Evolutionary conservation across 2,888 invertebrate species (phyloP).

Genomic region (Embidobia sp.): DNA sequence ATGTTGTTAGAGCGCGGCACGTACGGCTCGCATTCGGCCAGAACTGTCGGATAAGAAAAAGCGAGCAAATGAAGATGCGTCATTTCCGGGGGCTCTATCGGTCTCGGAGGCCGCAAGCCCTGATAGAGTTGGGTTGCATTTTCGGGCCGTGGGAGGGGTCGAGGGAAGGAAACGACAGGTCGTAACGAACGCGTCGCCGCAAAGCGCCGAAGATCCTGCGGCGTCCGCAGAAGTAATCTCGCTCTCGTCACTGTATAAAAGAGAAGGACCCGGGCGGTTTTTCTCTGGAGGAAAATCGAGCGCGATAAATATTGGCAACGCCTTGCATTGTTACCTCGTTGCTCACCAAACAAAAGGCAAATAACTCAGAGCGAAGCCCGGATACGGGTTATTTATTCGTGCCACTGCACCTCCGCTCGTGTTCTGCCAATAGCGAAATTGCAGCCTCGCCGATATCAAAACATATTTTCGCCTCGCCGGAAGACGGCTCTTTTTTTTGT

Average conservation of each 20-base stretch:
- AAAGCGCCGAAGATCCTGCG: slow-evolving; percentile 20
- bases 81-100: slow-evolving; percentile 26
- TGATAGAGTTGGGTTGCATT: slow-evolving; percentile 45
- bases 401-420: background rate
- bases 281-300: slow-evolving; percentile 52
- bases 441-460: slow-evolving; percentile 29
- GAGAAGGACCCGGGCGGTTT: slow-evolving; percentile 27
- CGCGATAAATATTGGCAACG: slow-evolving; percentile 58
- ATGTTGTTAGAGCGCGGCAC: slow-evolving; percentile 2
- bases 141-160: slow-evolving; percentile 4
- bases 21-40: background rate
- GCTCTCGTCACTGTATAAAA: slow-evolving; percentile 40
- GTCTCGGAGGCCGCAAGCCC: slow-evolving; percentile 1
- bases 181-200: slow-evolving; percentile 34
- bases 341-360: slow-evolving; percentile 54
- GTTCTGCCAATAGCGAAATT: slow-evolving; percentile 25
- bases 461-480: slow-evolving; percentile 36
- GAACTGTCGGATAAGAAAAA: slow-evolving; percentile 4
- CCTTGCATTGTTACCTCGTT: slow-evolving; percentile 47
- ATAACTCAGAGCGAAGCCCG: slow-evolving; percentile 43
- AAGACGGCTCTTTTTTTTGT: slow-evolving; percentile 6
- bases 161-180: slow-evolving; percentile 8
- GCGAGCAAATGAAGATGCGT: slow-evolving; percentile 19
- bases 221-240: slow-evolving; percentile 49
- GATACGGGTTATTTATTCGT: slow-evolving; percentile 49